A percentile compares a stretch with the other conserved stretches of the same genome.
These are phyloP conservation scores for Macrochelys suwanniensis DNA, from an alignment of 2,797 vertebrate genomes.

Conservation along the genomic window DNA sequence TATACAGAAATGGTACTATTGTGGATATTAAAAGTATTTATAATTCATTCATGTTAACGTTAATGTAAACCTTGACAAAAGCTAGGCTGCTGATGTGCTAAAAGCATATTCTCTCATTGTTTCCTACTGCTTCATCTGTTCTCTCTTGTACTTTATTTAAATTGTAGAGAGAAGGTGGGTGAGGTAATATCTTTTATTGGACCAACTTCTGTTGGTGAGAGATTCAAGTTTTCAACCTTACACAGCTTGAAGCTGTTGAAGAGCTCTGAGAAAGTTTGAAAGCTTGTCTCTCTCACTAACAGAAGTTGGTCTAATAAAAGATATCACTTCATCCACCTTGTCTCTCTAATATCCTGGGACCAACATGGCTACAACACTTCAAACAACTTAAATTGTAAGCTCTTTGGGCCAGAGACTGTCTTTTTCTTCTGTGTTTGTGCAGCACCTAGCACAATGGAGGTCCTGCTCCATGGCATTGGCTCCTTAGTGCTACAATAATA, in stretches of 20 bases:
- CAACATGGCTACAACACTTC: neutral
- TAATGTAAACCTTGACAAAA: neutral
- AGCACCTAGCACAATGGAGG: neutral
- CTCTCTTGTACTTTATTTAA: neutral
- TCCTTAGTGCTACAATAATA: neutral
- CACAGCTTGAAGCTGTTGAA: neutral
- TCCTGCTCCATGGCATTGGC: neutral
- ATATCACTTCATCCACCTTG: neutral
- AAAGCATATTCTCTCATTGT: neutral
- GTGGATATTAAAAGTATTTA: slow-evolving; percentile 6
- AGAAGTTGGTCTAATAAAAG: neutral
- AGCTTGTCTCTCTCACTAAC: neutral
- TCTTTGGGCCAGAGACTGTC: neutral
- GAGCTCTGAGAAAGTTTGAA: neutral
- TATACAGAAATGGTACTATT: slow-evolving; percentile 4
- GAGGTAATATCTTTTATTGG: neutral
- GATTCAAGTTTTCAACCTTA: too few species aligned
- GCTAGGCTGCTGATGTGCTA: neutral
- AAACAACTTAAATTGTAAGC: neutral
- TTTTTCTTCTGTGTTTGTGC: neutral
- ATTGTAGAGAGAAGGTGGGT: too few species aligned
- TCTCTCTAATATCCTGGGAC: neutral
- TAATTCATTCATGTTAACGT: neutral
- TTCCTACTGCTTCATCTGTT: neutral
- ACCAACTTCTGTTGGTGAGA: neutral